phyloP scores from a whole-genome alignment of 1,140 invertebrate genomes.

The honey bee (Apis mellifera) region Amel_HAv3.1 CM009938.2:512001-512500 shows the following conservation, averaged over 20 bases:
- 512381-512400: constrained; percentile 39
- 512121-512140: constrained; percentile 18
- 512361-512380: constrained; percentile 23
- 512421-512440: constrained; percentile 20
- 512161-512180: constrained; percentile 25
- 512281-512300: not conserved
- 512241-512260: constrained; percentile 3
- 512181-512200: constrained; percentile 11
- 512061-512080: constrained; percentile 27
- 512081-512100: constrained; percentile 10
- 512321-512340: not conserved
- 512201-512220: not conserved
- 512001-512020: constrained; percentile 53
- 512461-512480: constrained; percentile 42
- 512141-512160: not conserved
- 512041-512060: constrained; percentile 30
- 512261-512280: not conserved
- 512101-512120: constrained; percentile 42
- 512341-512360: constrained; percentile 6
- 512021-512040: constrained; percentile 44
- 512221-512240: not conserved
- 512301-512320: not conserved
- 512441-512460: not conserved
- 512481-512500: constrained; percentile 46
- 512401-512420: constrained; percentile 29